Conservation (phyloP, 2,888 invertebrate genomes). For the Melangyna quadrimaculata region DNA sequence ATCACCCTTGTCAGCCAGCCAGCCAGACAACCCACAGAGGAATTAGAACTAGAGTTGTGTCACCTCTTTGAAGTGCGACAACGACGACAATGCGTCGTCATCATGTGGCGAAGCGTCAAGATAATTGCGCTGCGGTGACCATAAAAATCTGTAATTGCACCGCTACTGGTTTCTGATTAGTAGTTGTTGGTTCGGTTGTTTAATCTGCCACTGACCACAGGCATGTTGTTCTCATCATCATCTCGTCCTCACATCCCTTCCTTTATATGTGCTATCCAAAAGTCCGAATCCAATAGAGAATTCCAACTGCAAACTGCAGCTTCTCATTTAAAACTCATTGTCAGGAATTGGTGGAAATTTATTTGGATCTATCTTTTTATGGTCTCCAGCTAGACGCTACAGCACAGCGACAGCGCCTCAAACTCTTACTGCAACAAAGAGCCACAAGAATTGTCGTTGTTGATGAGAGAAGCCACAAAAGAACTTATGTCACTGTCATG, state of each 20-base stretch:
- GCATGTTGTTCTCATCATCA: slow-evolving; percentile 35
- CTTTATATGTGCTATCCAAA: slow-evolving; percentile 15
- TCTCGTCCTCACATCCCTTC: slow-evolving; percentile 1
- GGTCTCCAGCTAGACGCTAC: slow-evolving; percentile 7
- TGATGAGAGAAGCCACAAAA: slow-evolving; percentile 70
- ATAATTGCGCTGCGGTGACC: slow-evolving; percentile 70
- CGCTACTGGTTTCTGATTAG: slow-evolving; percentile 70
- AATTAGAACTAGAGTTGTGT: slow-evolving; percentile 61
- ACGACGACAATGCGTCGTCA: slow-evolving; percentile 23
- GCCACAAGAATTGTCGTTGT: slow-evolving; percentile 37
- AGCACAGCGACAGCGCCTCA: neutral
- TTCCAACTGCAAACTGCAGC: slow-evolving; percentile 1
- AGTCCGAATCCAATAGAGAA: slow-evolving; percentile 51
- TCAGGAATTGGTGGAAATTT: slow-evolving; percentile 68
- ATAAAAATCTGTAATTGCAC: slow-evolving; percentile 69
- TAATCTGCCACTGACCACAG: slow-evolving; percentile 25
- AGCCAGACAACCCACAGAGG: slow-evolving; percentile 53
- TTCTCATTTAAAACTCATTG: slow-evolving; percentile 22
- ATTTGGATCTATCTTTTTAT: slow-evolving; percentile 71
- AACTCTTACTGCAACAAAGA: neutral
- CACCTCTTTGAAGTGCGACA: slow-evolving; percentile 68
- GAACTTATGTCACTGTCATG: slow-evolving; percentile 72
- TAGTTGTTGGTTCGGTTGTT: slow-evolving; percentile 23
- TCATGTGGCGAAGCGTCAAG: slow-evolving; percentile 48
- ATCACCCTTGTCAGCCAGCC: slow-evolving; percentile 4